Evolutionary conservation across 2,797 vertebrate genomes (phyloP).

Genomic region (Sebastes jordani): DNA sequence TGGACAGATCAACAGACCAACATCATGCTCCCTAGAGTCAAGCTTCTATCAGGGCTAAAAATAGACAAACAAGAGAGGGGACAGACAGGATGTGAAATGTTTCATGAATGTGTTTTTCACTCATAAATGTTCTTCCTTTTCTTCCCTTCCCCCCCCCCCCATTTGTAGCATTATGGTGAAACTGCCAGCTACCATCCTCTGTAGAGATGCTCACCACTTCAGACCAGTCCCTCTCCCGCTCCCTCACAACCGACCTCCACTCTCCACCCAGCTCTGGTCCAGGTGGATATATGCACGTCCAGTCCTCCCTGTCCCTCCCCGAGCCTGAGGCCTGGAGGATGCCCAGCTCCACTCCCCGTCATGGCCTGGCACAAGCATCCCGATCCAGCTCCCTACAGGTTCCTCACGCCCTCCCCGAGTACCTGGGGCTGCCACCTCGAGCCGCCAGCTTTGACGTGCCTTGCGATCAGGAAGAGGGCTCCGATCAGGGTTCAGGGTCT

Average conservation of each 20-base stretch:
- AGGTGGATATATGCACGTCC: slow-evolving; percentile 43
- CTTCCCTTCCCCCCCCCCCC: not conserved
- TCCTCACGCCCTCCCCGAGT: slow-evolving; percentile 77
- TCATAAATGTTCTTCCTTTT: not conserved
- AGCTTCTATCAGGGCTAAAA: slow-evolving; percentile 1
- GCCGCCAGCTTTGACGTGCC: slow-evolving; percentile 85
- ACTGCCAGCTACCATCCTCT: slow-evolving; percentile 66
- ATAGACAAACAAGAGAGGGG: slow-evolving; percentile 2
- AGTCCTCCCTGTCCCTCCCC: slow-evolving; percentile 85
- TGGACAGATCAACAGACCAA: not conserved
- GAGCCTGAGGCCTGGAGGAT: slow-evolving; percentile 87
- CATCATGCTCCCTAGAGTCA: not conserved
- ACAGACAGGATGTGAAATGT: not conserved
- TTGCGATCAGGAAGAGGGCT: slow-evolving; percentile 62
- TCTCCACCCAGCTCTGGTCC: slow-evolving; percentile 39
- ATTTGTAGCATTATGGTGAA: slow-evolving; percentile 85
- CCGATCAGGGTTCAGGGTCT: slow-evolving; percentile 72
- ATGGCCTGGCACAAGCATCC: slow-evolving; percentile 76
- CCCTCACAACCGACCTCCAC: slow-evolving; percentile 56
- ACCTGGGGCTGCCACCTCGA: slow-evolving; percentile 79
- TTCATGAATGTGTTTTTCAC: slow-evolving; percentile 10
- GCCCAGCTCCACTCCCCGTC: slow-evolving; percentile 53
- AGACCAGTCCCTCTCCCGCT: slow-evolving; percentile 75
- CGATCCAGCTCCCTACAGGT: slow-evolving; percentile 88
- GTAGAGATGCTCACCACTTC: slow-evolving; percentile 84